These are phyloP conservation scores for Trimorus sp. DNA, from an alignment of 2,888 invertebrate genomes.

Conservation along the genomic window DNA sequence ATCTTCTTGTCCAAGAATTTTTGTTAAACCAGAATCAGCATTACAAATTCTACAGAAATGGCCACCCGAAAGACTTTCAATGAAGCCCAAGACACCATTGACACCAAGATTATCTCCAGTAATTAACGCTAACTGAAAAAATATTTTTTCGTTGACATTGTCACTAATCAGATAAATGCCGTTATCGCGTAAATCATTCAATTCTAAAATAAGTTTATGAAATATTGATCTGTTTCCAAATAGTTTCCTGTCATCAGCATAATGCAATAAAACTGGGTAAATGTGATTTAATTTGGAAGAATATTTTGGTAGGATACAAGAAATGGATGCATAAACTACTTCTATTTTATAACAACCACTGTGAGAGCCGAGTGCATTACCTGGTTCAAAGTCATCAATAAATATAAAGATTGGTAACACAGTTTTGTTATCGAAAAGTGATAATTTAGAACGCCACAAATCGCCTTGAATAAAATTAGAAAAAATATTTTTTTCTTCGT, in stretches of 20 bases:
- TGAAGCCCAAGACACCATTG: neutral
- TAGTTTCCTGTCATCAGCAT: slow-evolving; percentile 1
- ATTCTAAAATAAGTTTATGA: neutral
- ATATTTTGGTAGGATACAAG: too few relatives aligned
- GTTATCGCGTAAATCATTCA: neutral
- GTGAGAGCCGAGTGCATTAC: too few relatives aligned
- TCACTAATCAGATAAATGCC: neutral
- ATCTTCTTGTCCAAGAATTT: slow-evolving; percentile 17
- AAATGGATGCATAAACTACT: too few relatives aligned
- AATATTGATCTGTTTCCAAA: slow-evolving; percentile 10
- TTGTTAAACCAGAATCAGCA: neutral
- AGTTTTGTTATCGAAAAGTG: neutral
- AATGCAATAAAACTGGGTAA: slow-evolving; percentile 5
- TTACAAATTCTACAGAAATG: slow-evolving; percentile 12
- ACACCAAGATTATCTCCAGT: neutral
- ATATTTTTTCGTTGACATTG: neutral
- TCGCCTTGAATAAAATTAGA: slow-evolving; percentile 33
- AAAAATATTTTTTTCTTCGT: neutral
- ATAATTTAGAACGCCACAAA: too few relatives aligned
- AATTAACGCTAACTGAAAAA: slow-evolving; percentile 10
- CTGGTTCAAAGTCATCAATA: slow-evolving; percentile 21
- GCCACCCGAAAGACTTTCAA: neutral
- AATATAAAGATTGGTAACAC: slow-evolving; percentile 15
- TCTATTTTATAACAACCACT: too few relatives aligned
- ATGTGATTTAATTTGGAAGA: too few relatives aligned